phyloP scores from a whole-genome alignment of 1,140 invertebrate species.

The Listronotus oregonensis region DNA sequence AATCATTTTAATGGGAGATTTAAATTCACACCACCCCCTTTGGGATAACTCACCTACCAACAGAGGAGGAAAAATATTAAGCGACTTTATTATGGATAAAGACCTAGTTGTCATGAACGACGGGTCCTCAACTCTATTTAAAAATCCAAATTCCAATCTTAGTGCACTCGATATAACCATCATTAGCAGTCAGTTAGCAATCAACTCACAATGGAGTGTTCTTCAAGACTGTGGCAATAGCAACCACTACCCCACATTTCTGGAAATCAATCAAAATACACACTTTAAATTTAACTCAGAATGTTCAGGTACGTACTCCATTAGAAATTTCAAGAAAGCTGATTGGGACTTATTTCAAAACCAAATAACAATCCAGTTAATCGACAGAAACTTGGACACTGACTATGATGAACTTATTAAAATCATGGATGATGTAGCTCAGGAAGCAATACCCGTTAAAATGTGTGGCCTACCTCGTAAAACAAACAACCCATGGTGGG shows the following conservation, averaged over 20 bases:
- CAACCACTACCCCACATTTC: not conserved
- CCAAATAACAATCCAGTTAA: no score
- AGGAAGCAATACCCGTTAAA: not conserved
- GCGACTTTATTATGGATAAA: not conserved
- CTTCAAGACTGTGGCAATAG: not conserved
- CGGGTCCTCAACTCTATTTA: not conserved
- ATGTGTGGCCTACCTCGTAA: not conserved
- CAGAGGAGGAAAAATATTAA: constrained; percentile 4
- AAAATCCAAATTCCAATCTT: no score
- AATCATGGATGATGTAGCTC: no score
- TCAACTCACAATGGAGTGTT: not conserved
- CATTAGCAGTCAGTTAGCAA: not conserved
- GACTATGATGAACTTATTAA: no score
- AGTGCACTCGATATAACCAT: no score
- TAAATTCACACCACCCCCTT: constrained; percentile 1
- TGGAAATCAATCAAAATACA: no score
- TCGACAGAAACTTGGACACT: no score
- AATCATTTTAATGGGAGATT: not conserved
- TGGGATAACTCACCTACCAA: constrained; percentile 5
- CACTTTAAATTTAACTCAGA: no score
- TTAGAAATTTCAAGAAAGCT: no score
- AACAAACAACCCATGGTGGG: not conserved
- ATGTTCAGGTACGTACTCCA: no score
- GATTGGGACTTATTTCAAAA: no score
- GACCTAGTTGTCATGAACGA: not conserved